Evolutionary conservation across 2,113 vertebrate genomes (phyloP), one percentile per base, ranked within the genome.

Genomic region (Cnemophilus loriae): DNA sequence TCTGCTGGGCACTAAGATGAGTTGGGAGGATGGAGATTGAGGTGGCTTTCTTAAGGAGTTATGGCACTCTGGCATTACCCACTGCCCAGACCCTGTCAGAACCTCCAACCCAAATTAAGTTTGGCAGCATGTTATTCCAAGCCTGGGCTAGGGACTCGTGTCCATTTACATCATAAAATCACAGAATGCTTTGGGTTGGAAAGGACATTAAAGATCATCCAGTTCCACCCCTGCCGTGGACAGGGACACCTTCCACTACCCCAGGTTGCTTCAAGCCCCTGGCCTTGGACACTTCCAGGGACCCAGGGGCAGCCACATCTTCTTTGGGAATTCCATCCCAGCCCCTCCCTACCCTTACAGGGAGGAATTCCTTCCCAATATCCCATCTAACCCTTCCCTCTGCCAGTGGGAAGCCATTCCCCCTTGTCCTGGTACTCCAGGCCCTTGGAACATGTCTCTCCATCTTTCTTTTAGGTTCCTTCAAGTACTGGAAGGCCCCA

Each of bases 121-220:
- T 21, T 0, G 3, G 44, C 64, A 74, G 64, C 30, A 23, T 19
- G 49, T 20, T 4, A 19, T 41, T 44, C 69, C 64, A 50, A 68
- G 44, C 24, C 82, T 49, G 49, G 27, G 12, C 35, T 23, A 4
- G 0, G 1, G 42, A 14, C 6, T 63, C 1, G 0, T 10, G 41
- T 15, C 35, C 27, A 0, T 44, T 37, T 24, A 5, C 49, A 2
- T 10, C 21, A 7, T 6, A 32, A 63, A 22, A 27, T 28, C 49
- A 14, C 22, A 18, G 57, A 55, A 21, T 19, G 32, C n/a, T n/a
- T 65, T 47, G 39, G 64, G 47, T 16, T 28, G 73, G 39, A 33
- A 46, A 16, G 55, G 15, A 50, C 44, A 12, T 30, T 4, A n/a
- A 57, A 49, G 3, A 2, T 2, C 60, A 65, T 4, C 42, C 35